Evolutionary conservation across 2,888 invertebrate species (phyloP), one percentile per base, ranked within the genome.

Genomic region (Onthophagus sagittarius): DNA sequence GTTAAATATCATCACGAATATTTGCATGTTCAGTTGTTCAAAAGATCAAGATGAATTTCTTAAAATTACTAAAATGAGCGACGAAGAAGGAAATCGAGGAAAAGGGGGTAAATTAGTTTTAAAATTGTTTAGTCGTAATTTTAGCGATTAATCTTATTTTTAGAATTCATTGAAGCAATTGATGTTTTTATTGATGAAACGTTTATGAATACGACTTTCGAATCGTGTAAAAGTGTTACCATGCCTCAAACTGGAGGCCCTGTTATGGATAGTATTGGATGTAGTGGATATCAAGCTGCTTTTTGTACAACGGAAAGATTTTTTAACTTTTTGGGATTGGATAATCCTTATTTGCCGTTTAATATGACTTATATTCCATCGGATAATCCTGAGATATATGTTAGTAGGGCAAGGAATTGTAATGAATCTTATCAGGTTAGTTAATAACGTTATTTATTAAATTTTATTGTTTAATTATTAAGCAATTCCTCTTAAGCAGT

Each of bases 21-120:
- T 94, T 78, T 98, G 98, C 82, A 90, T 92, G 77, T 88, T 94
- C 84, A 92, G 94, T 4, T 98, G 98, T 84, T 88, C 90, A 1
- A 89, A 92, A 0, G 87, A 91, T 69, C 96, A 97, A 79, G 88
- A 89, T 15, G 81, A 86, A 39, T 93, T 90, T 80, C 63, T 77
- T 15, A 74, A 77, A 67, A 67, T 74, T 9, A 62, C 13, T 5
- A 72, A 71, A 13, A 14, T 63, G 39, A 53, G 39, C 3, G 72
- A 7, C 6, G 1, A 5, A 1, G 71, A 74, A 32, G 74, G 71
- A 7, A 71, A 31, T 7, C 75, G 76, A n/a, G 72, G 74, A 63
- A 71, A 75, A 63, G 74, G 72, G 63, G 23, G 73, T 72, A 76
- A 63, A 63, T 63, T 63, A 53, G 4, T 53, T 23, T 62, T 15